Conservation (phyloP, 35 echinoderm and acorn worm genomes). For the Nesometra sesokonis region DNA sequence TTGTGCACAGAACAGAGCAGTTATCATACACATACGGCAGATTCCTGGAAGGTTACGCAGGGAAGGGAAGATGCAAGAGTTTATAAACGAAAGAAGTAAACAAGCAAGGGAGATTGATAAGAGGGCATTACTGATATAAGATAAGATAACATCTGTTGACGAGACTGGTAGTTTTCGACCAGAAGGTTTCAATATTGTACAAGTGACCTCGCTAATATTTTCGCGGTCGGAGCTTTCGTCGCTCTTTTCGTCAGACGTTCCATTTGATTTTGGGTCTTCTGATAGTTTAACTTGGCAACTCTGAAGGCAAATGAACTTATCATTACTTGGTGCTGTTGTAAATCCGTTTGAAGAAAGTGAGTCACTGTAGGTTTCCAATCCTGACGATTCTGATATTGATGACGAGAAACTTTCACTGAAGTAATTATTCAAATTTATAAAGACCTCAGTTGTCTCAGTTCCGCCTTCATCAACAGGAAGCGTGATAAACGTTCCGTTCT, state of each 20-base stretch:
- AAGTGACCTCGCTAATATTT: background rate
- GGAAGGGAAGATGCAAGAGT: conserved; percentile 5
- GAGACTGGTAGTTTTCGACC: background rate
- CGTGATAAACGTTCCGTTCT: background rate
- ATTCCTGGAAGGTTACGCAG: conserved; percentile 32
- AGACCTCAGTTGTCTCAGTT: background rate
- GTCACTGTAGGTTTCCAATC: background rate
- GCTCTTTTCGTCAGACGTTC: background rate
- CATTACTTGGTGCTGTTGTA: background rate
- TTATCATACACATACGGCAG: conserved; percentile 10
- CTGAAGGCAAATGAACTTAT: background rate
- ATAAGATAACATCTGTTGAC: background rate
- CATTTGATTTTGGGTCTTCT: background rate
- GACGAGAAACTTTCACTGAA: background rate
- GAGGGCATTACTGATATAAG: background rate
- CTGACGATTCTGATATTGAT: background rate
- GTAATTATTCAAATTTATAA: background rate
- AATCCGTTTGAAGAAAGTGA: background rate
- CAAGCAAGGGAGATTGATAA: conserved; percentile 7
- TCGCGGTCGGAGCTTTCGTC: background rate
- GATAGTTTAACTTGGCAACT: background rate
- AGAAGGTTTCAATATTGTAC: background rate
- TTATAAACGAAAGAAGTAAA: conserved; percentile 8
- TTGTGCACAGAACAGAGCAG: conserved; percentile 18
- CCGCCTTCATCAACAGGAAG: background rate